These are phyloP conservation scores for Lasiurus borealis DNA, from an alignment of 2,113 vertebrate genomes.

Conservation along the genomic window DNA sequence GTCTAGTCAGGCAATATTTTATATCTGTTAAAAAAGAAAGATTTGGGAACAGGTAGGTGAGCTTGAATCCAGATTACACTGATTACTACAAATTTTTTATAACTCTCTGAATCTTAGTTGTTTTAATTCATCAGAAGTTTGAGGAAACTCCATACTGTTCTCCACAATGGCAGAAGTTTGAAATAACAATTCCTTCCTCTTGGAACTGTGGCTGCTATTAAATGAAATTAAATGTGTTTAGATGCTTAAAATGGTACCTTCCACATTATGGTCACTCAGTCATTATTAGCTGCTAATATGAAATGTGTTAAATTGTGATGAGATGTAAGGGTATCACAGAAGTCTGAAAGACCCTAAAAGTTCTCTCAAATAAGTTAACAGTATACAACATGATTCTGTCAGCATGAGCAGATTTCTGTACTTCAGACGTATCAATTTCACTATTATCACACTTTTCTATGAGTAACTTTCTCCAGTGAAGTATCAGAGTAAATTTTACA, in stretches of 20 bases:
- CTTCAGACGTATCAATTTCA: background rate
- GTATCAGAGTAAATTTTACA: background rate
- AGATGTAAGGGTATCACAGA: background rate
- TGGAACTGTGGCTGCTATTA: background rate
- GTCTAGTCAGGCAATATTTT: background rate
- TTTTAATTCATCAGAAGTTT: background rate
- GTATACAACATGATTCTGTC: background rate
- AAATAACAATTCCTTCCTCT: background rate
- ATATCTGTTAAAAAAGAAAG: background rate
- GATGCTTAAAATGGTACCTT: background rate
- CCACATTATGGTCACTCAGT: accelerated
- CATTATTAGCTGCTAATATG: no score
- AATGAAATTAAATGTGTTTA: background rate
- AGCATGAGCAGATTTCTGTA: background rate
- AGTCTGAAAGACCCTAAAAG: background rate
- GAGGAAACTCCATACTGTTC: no score
- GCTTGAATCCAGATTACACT: background rate
- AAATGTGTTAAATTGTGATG: no score
- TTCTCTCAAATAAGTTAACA: background rate
- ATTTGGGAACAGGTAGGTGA: background rate
- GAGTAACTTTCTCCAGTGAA: background rate
- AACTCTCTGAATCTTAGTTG: background rate
- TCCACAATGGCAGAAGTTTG: background rate
- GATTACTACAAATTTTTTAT: background rate
- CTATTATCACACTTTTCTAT: background rate